Base-by-base conservation (phyloP, 2,888 invertebrate species). In the Acronicta alni region DNA sequence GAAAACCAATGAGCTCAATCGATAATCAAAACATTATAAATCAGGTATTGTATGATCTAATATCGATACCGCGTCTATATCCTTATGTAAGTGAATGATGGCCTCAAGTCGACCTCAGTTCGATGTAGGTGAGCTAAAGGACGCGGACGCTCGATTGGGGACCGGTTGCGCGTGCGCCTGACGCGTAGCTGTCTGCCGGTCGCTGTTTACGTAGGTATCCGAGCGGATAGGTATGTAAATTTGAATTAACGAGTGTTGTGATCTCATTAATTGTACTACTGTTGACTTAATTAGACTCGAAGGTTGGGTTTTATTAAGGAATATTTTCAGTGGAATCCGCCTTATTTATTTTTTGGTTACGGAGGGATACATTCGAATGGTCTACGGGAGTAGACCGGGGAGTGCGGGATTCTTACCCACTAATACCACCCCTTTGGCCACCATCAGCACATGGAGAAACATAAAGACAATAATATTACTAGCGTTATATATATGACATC, bases 71-170 rank as follows among this genome's bases (percentile, higher is more conserved):
- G n/a, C n/a, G n/a, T 61, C 15, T 32, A 46, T 65, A 72, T 68
- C 69, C 67, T 67, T 57, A 62, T 47, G 57, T 18, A 37, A 58
- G 37, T 62, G 43, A 60, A 44, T 67, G 59, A 74, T 66, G 56
- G 63, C 80, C 81, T 79, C 78, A 69, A 60, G 44, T 45, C 61
- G 75, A 68, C 80, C 79, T 72, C 61, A 61, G 44, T 42, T 60
- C 26, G 37, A 85, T 80, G 82, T 86, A 78, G 85, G 83, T 86
- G 81, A 84, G 61, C 52, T 65, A 80, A 84, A 89, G 86, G 83
- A 85, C 88, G 77, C 61, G 57, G 57, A 67, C 72, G 72, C 14
- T 71, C 14, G 26, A 17, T 18, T 47, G 45, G 32, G 42, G 53
- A 79, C 76, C 67, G 75, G 72, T 67, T 68, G 66, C 60, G 63